Percentiles rank a stretch among this genome's conserved stretches.
phyloP scores from a whole-genome alignment of 1,140 invertebrate genomes.

The Homalodisca vitripennis region DNA sequence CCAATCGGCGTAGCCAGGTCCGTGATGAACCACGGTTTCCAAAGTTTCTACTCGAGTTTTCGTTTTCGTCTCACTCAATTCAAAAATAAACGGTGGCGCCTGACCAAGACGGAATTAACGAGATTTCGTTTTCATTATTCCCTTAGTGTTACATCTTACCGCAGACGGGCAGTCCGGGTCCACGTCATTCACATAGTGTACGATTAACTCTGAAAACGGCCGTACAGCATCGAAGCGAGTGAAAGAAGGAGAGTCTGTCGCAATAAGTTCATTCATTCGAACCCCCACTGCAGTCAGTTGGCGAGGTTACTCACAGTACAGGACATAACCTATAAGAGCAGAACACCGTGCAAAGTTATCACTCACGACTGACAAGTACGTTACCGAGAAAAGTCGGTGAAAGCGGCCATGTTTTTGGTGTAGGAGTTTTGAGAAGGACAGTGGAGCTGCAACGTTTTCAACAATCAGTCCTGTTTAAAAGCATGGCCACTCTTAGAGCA shows the following conservation, averaged over 20 bases:
- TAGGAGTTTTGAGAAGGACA: slow-evolving; percentile 29
- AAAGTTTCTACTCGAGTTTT: slow-evolving; percentile 25
- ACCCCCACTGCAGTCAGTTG: slow-evolving; percentile 1
- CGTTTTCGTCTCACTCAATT: slow-evolving; percentile 28
- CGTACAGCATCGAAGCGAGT: not conserved
- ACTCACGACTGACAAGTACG: not conserved
- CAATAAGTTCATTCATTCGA: slow-evolving; percentile 28
- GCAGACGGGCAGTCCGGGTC: not conserved
- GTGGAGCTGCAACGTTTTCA: slow-evolving; percentile 25
- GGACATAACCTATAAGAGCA: slow-evolving; percentile 27
- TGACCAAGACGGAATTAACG: slow-evolving; percentile 28
- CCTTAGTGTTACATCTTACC: not conserved
- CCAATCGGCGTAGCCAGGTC: too few species aligned
- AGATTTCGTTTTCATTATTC: slow-evolving; percentile 29
- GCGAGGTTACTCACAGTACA: slow-evolving; percentile 14
- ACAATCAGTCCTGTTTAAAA: slow-evolving; percentile 2
- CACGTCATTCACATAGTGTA: slow-evolving; percentile 4
- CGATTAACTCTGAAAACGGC: slow-evolving; percentile 7
- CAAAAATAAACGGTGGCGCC: slow-evolving; percentile 30
- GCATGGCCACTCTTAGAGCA: slow-evolving; percentile 19
- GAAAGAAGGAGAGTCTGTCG: slow-evolving; percentile 18
- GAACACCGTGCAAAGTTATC: not conserved
- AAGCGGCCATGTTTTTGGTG: slow-evolving; percentile 23
- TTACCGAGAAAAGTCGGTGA: not conserved
- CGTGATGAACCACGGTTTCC: not conserved